phyloP scores from a whole-genome alignment of 2,797 vertebrate species.

The Lithobates sylvaticus region DNA sequence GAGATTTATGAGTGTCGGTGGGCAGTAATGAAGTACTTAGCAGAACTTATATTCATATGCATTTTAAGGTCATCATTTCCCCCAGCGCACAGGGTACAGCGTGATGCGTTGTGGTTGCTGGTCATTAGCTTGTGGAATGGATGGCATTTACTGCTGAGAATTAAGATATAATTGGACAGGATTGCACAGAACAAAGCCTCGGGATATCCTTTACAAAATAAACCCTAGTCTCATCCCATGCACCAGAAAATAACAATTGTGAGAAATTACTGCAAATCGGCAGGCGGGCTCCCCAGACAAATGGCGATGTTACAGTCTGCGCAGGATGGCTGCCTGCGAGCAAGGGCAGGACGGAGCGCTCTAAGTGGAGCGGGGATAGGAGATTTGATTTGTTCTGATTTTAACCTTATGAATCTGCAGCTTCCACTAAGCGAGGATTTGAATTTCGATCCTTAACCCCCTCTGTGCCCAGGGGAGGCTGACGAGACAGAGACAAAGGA shows the following conservation, averaged over 20 bases:
- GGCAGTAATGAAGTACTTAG: background rate
- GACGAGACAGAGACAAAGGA: background rate
- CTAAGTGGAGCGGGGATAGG: constrained; percentile 13
- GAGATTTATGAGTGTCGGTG: background rate
- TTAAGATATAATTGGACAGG: constrained; percentile 41
- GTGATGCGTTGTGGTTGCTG: constrained; percentile 9
- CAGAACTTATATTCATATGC: background rate
- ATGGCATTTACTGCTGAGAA: constrained; percentile 15
- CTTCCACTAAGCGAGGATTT: constrained; percentile 1
- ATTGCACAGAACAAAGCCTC: constrained; percentile 4
- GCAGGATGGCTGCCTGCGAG: constrained; percentile 13
- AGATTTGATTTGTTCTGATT: constrained; percentile 31
- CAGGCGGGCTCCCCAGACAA: constrained; percentile 23
- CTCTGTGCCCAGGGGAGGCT: background rate
- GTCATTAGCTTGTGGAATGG: constrained; percentile 9
- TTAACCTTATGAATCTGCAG: constrained; percentile 34
- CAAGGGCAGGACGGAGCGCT: background rate
- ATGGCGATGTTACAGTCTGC: constrained; percentile 9
- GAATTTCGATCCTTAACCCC: constrained; percentile 7
- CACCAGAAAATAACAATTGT: constrained; percentile 17
- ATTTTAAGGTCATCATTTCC: constrained; percentile 17
- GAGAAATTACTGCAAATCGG: constrained; percentile 25
- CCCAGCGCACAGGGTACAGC: background rate
- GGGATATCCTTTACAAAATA: constrained; percentile 27
- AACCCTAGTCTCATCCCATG: background rate